These are phyloP conservation scores for Phaethon lepturus DNA, from an alignment of 2,113 vertebrate genomes.

Conservation along the genomic window DNA sequence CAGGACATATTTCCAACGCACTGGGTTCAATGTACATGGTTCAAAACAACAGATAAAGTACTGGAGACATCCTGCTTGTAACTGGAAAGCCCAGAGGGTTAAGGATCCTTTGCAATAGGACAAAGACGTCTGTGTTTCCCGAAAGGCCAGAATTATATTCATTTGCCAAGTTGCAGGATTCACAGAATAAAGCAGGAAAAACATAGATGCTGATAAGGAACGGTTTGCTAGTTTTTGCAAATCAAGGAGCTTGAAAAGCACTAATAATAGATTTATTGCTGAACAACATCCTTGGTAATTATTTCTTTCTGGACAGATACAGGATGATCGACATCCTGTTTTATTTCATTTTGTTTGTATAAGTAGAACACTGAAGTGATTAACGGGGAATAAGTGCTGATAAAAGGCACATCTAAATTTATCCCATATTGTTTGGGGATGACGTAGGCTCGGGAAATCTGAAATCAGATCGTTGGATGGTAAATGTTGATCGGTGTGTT, in stretches of 20 bases:
- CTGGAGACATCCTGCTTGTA: background rate
- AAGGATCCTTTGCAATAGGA: background rate
- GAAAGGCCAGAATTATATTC: slow-evolving; percentile 9
- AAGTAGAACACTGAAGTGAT: background rate
- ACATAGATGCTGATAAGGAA: background rate
- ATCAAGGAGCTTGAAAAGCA: slow-evolving; percentile 20
- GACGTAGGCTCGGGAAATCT: background rate
- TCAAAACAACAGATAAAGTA: slow-evolving; percentile 5
- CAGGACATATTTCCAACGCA: background rate
- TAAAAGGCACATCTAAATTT: slow-evolving; percentile 11
- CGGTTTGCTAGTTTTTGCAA: background rate
- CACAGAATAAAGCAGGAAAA: slow-evolving; percentile 8
- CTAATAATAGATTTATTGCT: slow-evolving; percentile 17
- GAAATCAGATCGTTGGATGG: background rate
- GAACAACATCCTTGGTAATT: slow-evolving; percentile 4
- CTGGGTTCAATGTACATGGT: background rate
- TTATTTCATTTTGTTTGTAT: background rate
- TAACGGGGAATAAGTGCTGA: background rate
- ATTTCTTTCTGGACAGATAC: background rate
- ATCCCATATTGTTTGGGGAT: background rate
- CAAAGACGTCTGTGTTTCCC: slow-evolving; percentile 35
- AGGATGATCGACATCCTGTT: slow-evolving; percentile 6
- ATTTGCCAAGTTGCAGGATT: background rate
- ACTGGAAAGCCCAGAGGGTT: slow-evolving; percentile 20
- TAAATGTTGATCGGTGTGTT: background rate